phyloP scores from a whole-genome alignment of 2,888 invertebrate species.

The Coelinius sp. region DNA sequence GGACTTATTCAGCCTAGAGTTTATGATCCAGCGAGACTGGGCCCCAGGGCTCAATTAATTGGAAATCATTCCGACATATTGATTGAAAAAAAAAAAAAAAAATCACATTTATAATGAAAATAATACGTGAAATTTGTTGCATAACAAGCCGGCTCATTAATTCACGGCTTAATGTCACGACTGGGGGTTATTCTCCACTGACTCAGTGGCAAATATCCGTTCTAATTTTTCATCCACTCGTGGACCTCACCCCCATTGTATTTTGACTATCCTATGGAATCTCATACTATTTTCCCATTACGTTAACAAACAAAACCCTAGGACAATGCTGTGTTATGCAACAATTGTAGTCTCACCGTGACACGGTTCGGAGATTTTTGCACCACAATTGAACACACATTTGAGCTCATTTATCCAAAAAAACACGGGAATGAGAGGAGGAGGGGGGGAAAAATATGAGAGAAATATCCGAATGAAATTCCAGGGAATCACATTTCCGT shows the following conservation, averaged over 20 bases:
- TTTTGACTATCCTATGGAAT: slow-evolving; percentile 46
- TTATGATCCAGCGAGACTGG: slow-evolving; percentile 1
- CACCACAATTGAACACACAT: slow-evolving; percentile 33
- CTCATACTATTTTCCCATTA: slow-evolving; percentile 52
- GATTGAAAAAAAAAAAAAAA: slow-evolving; percentile 2
- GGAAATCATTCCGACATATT: slow-evolving; percentile 4
- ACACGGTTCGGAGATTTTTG: slow-evolving; percentile 56
- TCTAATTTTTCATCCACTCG: background rate
- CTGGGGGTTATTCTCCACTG: background rate
- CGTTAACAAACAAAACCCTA: slow-evolving; percentile 22
- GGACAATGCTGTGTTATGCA: slow-evolving; percentile 49
- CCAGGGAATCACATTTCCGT: slow-evolving; percentile 3
- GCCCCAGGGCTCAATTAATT: slow-evolving; percentile 17
- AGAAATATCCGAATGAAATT: slow-evolving; percentile 3
- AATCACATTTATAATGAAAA: background rate
- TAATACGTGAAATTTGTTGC: slow-evolving; percentile 2
- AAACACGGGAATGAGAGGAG: background rate
- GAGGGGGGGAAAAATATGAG: background rate
- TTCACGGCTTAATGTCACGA: slow-evolving; percentile 1
- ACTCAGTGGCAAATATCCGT: background rate
- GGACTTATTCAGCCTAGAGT: background rate
- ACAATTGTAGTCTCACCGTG: slow-evolving; percentile 37
- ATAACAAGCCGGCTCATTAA: slow-evolving; percentile 2
- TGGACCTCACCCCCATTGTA: slow-evolving; percentile 4
- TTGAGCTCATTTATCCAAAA: background rate